Percentiles rank a stretch among this genome's conserved stretches.
These are phyloP conservation scores for Volucella inanis DNA, from an alignment of 2,888 invertebrate genomes.

Conservation along the genomic window DNA sequence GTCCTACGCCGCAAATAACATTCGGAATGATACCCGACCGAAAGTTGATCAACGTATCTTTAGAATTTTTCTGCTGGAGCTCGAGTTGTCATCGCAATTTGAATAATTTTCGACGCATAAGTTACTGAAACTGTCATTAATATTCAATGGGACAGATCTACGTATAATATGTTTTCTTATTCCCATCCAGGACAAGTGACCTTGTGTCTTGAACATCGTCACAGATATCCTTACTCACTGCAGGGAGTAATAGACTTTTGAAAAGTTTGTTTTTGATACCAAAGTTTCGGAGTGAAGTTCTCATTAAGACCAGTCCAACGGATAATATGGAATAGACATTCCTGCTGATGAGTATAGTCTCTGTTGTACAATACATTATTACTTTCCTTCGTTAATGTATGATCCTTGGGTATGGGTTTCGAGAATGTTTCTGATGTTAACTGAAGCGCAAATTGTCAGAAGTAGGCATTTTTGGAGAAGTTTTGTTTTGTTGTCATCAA, in stretches of 20 bases:
- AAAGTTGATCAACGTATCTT: constrained; percentile 44
- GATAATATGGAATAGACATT: not conserved
- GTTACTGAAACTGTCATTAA: constrained; percentile 37
- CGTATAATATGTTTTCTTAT: not conserved
- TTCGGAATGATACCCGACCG: not conserved
- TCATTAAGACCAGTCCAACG: constrained; percentile 22
- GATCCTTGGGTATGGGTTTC: not conserved
- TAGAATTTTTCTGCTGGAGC: constrained; percentile 7
- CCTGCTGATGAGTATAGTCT: not conserved
- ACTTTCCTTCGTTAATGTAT: constrained; percentile 7
- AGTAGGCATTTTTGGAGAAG: constrained; percentile 1
- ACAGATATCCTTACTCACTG: not conserved
- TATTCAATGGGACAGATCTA: constrained; percentile 18
- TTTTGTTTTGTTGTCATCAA: not conserved
- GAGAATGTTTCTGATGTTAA: not conserved
- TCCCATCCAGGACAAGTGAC: not conserved
- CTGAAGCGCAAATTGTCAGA: constrained; percentile 7
- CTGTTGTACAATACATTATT: constrained; percentile 7
- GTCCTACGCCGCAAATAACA: not conserved
- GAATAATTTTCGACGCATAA: constrained; percentile 18
- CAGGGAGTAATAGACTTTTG: constrained; percentile 3
- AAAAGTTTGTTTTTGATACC: constrained; percentile 18
- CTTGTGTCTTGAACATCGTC: not conserved
- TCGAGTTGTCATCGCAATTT: constrained; percentile 32
- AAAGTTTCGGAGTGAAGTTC: constrained; percentile 27